Evolutionary conservation across 2,888 invertebrate species (phyloP), one percentile per base, ranked within the genome.

Genomic region (Drosophila prolongata): DNA sequence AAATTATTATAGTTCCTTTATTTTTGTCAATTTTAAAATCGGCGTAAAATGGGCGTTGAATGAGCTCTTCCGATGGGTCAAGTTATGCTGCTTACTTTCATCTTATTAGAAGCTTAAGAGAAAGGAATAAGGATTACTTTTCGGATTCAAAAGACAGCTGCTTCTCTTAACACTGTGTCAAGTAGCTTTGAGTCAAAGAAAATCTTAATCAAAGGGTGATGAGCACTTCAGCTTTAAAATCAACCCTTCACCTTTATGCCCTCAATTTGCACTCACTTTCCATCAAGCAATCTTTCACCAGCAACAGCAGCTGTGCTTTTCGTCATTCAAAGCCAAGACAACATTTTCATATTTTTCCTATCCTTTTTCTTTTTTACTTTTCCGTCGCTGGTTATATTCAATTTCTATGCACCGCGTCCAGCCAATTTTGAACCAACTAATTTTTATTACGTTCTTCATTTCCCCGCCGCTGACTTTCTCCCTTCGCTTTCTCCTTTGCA

Each of bases 391-490:
- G 58, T 74, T 78, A 78, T 79, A 87, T 87, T 83, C 79, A 87
- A 84, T 83, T 87, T 87, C 79, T 81, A 79, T 87, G 85, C 82
- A 84, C 62, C 66, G 58, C 69, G 79, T 80, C 65, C 70, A 71
- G 64, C 66, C 76, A 72, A 85, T 79, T 73, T 87, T 71, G 75
- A 19, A 44, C 35, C 70, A 82, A 82, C 87, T 78, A 85, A 82
- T 87, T 79, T 88, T 75, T 79, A 79, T 80, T 68, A 73, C 75
- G 47, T 70, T 65, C 53, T 58, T 46, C 46, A 40, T 68, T 68
- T 68, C 68, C 49, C 44, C 57, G 30, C 16, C 37, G 38, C 30
- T 56, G 35, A 56, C 50, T 69, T 37, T 69, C 50, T 42, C 35
- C 10, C 47, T n/a, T 43, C 53, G 57, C 43, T 54, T 49, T 49